Evolutionary conservation across 2,113 vertebrate species (phyloP).

Genomic region (Otolemur garnettii): DNA sequence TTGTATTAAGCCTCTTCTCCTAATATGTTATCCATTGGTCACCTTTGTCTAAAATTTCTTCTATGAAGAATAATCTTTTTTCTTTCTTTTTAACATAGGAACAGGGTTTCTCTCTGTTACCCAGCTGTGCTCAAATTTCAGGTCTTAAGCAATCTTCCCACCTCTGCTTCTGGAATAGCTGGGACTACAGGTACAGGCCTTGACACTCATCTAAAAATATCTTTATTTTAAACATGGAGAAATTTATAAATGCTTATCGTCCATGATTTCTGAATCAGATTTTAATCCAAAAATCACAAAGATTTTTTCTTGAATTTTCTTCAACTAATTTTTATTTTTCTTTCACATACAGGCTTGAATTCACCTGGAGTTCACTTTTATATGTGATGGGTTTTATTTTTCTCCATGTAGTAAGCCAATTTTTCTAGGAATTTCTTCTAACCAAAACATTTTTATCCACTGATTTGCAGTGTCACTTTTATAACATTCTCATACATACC

Average conservation of each 20-base stretch:
- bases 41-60: constrained; percentile 4
- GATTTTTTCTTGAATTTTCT: constrained; percentile 1
- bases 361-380: constrained; percentile 2
- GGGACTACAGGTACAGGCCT: background rate
- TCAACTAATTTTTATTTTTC: constrained; percentile 25
- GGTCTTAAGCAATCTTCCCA: background rate
- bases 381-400: background rate
- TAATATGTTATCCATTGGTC: background rate
- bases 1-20: background rate
- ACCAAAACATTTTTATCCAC: background rate
- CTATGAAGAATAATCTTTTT: background rate
- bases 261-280: constrained; percentile 16
- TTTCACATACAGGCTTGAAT: background rate
- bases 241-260: background rate
- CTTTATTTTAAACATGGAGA: background rate
- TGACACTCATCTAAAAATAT: background rate
- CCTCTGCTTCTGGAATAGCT: background rate
- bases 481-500: background rate
- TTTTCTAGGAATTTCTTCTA: background rate
- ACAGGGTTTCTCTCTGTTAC: background rate
- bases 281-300: constrained; percentile 30
- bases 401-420: background rate
- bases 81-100: background rate
- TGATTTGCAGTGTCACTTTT: background rate
- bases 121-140: background rate